Evolutionary conservation across 2,113 vertebrate genomes (phyloP), one percentile per base, ranked within the genome.

Genomic region (Cichladusa arquata): DNA sequence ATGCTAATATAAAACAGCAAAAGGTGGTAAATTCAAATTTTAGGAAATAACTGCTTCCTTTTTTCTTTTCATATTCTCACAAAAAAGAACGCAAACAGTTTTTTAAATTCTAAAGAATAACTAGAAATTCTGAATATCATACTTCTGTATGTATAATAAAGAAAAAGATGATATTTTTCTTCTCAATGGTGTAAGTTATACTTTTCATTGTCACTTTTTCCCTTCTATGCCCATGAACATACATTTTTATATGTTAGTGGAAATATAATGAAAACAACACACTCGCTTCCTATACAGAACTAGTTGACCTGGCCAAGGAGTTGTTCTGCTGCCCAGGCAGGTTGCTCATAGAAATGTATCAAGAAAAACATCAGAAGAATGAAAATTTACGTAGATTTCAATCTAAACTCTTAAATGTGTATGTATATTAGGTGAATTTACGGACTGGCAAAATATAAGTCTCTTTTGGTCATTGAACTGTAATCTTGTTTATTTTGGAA

Each of bases 341-440:
- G 2, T 69, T 73, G 11, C 12, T 29, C 3, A 78, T 23, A 34
- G 3, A 69, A 61, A 57, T 3, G 1, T 20, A 34, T 23, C 0
- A 45, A 14, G 9, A 31, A 81, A 62, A 58, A 67, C 54, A 44
- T 25, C 9, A 58, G 14, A 38, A 47, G 8, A 9, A 42, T 36
- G 9, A 65, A 77, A 45, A 36, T 1, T 28, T 90, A 8, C 28
- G 28, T 34, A 38, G 6, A 81, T 31, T 38, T 51, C 7, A 34
- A 29, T 51, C 5, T 40, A 23, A 36, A n/a, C 1, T 71, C 53
- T 65, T n/a, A 12, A 54, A 74, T 17, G 25, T 19, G 65, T 34
- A 38, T 29, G 50, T 22, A 15, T 40, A 58, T 42, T 6, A 40
- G 28, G 38, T 40, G 5, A 42, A 67, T 53, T 50, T 60, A 40